Conservation (phyloP, 2,113 vertebrate genomes). For the Microcebus lehilahytsara region DNA sequence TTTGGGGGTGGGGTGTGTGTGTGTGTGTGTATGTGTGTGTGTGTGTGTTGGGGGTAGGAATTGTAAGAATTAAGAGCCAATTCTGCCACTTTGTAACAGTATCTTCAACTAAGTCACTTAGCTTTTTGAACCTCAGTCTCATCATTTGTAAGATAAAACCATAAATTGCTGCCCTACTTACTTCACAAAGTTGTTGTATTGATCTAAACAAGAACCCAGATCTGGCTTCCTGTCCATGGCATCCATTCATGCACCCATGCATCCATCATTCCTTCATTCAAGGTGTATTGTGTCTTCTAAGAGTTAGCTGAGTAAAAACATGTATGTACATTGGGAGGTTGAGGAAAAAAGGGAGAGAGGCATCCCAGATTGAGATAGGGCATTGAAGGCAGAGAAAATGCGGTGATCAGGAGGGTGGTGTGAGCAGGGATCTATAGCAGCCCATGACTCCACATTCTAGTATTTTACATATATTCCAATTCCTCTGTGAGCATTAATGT, state of each 20-base stretch:
- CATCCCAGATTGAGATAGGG: neutral
- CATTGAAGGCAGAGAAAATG: neutral
- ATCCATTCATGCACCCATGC: neutral
- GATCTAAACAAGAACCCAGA: neutral
- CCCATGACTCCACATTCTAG: neutral
- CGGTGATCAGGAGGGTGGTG: neutral
- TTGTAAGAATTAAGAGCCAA: neutral
- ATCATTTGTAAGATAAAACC: neutral
- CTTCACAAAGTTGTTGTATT: neutral
- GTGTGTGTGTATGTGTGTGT: too few relatives aligned
- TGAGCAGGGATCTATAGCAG: neutral
- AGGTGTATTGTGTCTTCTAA: neutral
- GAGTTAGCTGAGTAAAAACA: constrained; percentile 4
- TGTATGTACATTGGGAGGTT: neutral
- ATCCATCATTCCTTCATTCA: neutral
- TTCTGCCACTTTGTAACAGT: neutral
- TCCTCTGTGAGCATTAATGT: neutral
- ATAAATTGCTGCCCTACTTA: neutral
- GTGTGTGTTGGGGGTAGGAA: neutral
- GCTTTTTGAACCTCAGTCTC: neutral
- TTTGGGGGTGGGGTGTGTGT: too few relatives aligned
- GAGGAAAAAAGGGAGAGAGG: neutral
- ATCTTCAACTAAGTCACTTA: neutral
- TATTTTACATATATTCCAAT: neutral
- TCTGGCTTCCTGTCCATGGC: neutral